phyloP scores from a whole-genome alignment of 2,113 vertebrate species.

The Chauna torquata region DNA sequence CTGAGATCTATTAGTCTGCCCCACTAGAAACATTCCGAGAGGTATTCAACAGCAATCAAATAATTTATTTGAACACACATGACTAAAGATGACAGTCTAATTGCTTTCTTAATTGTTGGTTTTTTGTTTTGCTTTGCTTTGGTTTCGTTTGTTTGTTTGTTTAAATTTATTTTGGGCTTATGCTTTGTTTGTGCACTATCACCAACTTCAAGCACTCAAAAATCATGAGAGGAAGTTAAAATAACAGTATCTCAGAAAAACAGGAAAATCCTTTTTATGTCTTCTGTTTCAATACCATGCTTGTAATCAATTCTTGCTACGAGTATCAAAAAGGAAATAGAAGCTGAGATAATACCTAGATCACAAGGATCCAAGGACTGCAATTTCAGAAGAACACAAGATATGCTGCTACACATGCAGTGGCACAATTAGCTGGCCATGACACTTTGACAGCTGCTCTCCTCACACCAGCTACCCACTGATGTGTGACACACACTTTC shows the following conservation, averaged over 20 bases:
- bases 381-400: background rate
- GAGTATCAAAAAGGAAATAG: background rate
- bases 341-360: background rate
- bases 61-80: background rate
- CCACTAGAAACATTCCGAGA: background rate
- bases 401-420: fast-evolving
- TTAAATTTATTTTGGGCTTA: background rate
- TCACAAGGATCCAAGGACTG: background rate
- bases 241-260: background rate
- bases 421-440: background rate
- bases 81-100: background rate
- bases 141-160: background rate
- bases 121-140: too few relatives aligned
- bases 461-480: background rate
- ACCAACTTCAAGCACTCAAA: background rate
- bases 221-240: background rate
- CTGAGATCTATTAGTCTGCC: background rate
- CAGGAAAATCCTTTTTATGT: background rate
- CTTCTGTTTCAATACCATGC: background rate
- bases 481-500: background rate
- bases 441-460: background rate
- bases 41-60: background rate
- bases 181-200: background rate
- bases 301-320: background rate
- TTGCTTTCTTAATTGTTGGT: background rate